Conservation (phyloP, 2,888 invertebrate species). For the Girardia tigrina region DNA sequence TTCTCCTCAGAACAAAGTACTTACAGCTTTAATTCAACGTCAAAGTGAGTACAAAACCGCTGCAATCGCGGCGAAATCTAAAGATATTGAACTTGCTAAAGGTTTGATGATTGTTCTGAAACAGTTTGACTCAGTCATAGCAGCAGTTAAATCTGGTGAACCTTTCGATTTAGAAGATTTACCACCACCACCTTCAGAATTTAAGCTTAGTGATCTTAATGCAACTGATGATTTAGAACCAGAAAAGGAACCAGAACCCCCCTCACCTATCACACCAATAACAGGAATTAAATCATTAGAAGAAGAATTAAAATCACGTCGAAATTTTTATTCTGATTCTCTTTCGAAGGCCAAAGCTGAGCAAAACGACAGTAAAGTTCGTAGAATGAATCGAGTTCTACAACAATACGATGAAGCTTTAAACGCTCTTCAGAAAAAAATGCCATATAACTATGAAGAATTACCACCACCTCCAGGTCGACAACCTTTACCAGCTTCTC, state of each 20-base stretch:
- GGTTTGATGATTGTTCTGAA: conserved; percentile 36
- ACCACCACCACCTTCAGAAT: conserved; percentile 61
- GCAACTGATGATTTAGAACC: not conserved
- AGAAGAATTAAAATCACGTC: conserved; percentile 49
- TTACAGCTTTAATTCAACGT: conserved; percentile 16
- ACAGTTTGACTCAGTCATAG: conserved; percentile 76
- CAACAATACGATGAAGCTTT: conserved; percentile 28
- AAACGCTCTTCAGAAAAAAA: conserved; percentile 36
- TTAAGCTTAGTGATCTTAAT: not conserved
- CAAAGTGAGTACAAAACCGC: conserved; percentile 33
- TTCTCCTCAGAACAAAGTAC: not conserved
- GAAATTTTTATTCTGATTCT: conserved; percentile 61
- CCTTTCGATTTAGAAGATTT: conserved; percentile 65
- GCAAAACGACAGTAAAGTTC: conserved; percentile 68
- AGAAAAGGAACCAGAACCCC: not conserved
- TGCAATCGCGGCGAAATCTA: conserved; percentile 28
- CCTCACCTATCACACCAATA: not conserved
- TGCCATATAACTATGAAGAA: conserved; percentile 36
- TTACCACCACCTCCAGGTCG: conserved; percentile 32
- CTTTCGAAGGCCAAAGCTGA: conserved; percentile 57
- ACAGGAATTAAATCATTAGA: not conserved
- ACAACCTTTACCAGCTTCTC: conserved; percentile 29
- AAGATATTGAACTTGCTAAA: conserved; percentile 30
- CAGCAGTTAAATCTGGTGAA: conserved; percentile 63
- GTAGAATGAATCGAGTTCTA: conserved; percentile 49